Evolutionary conservation across 2,113 vertebrate species (phyloP), one percentile per base, ranked within the genome.

Genomic region (Girardinichthys multiradiatus): DNA sequence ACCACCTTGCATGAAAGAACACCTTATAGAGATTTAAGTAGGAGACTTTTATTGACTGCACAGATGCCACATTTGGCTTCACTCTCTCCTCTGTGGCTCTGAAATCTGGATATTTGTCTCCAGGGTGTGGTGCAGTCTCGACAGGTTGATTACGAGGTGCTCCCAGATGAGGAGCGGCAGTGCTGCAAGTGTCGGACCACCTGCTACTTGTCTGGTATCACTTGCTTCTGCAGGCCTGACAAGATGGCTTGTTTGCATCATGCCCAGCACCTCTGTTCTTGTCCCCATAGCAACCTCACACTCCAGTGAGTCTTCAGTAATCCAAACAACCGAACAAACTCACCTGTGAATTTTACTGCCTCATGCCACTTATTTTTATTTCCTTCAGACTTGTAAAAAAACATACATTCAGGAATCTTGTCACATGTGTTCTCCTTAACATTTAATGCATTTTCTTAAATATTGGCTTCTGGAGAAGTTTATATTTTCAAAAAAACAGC

Each of bases 121-220:
- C 86, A 99, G 98, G 97, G 97, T 15, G 94, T 99, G 80, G 94
- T 94, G 31, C 94, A 95, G 54, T 95, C 93, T 0, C 95, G 93
- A 85, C 92, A 94, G 79, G 94, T 96, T 80, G 93, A 96, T 10
- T 97, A 97, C 78, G 98, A 99, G 72, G 81, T 95, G 51, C 91
- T 98, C 71, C 96, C 97, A 51, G 98, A 99, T 5, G 98, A 99
- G 64, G 96, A 96, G 80, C 95, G 97, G 10, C 97, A 99, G 89
- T 99, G 98, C 89, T 79, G 92, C 62, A 96, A 95, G 87, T 99
- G 98, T 91, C 95, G 97, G 89, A 99, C 98, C 79, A 99, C 97
- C 51, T 99, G 98, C 86, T 99, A 96, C 92, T 96, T 98, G 95
- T 99, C 97, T 90, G 96, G 96, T 51, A 92, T 98, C 71, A 96